Evolutionary conservation across 2,888 invertebrate genomes (phyloP).

Genomic region (Pseudococcus jackbeardsleyi): DNA sequence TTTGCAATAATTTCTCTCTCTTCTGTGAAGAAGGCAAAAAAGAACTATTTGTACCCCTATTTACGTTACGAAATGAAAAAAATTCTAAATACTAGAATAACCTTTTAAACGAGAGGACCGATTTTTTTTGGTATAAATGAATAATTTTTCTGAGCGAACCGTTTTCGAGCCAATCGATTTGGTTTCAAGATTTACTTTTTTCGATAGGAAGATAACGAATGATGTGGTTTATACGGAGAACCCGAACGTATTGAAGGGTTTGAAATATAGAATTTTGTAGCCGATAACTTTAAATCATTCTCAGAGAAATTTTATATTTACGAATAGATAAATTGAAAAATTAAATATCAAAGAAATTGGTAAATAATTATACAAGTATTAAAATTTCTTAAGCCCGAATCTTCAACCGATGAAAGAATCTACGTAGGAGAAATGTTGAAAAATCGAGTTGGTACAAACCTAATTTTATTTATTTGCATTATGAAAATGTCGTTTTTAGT

Average conservation of each 20-base stretch:
- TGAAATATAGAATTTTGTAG: background rate
- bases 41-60: conserved; percentile 49
- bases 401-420: too few species aligned
- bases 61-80: conserved; percentile 17
- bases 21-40: conserved; percentile 40
- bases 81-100: conserved; percentile 45
- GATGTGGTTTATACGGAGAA: background rate
- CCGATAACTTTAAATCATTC: too few species aligned
- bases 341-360: too few species aligned
- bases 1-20: conserved; percentile 62
- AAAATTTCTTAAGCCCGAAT: too few species aligned
- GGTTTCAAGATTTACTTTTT: background rate
- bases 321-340: too few species aligned
- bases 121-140: conserved; percentile 40
- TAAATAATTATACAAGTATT: too few species aligned
- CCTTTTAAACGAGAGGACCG: conserved; percentile 35
- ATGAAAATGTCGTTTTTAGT: too few species aligned
- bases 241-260: background rate
- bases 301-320: too few species aligned
- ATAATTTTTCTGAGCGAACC: background rate
- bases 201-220: background rate
- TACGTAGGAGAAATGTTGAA: too few species aligned
- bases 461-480: too few species aligned
- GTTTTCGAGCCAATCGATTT: background rate
- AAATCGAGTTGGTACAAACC: too few species aligned